phyloP scores from a whole-genome alignment of 2,797 vertebrate species.

The Rhinatrema bivittatum region DNA sequence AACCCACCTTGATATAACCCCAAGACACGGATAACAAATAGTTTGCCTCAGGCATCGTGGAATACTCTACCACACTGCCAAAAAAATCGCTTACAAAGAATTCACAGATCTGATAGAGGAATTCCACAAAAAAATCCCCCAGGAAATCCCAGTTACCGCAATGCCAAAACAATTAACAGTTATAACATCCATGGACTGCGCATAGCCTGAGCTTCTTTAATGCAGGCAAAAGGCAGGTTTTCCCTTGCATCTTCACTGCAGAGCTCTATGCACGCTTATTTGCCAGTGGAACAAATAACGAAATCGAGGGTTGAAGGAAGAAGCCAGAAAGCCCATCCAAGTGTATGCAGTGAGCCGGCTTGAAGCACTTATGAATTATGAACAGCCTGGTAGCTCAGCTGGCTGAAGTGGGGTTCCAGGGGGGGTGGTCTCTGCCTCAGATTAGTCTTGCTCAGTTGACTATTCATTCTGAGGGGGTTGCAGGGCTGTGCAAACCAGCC shows the following conservation, averaged over 20 bases:
- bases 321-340: constrained; percentile 25
- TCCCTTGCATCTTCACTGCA: constrained; percentile 50
- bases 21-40: constrained; percentile 92
- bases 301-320: constrained; percentile 29
- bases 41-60: constrained; percentile 94
- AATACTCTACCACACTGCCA: constrained; percentile 58
- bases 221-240: constrained; percentile 33
- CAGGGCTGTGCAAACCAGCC: constrained; percentile 49
- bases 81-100: constrained; percentile 50
- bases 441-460: constrained; percentile 53
- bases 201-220: constrained; percentile 24
- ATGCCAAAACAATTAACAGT: constrained; percentile 11
- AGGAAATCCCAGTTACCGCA: constrained; percentile 22
- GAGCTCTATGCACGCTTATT: constrained; percentile 21
- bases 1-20: constrained; percentile 97
- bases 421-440: constrained; percentile 65
- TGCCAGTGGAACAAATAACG: constrained; percentile 27
- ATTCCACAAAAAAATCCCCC: constrained; percentile 17
- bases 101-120: constrained; percentile 17
- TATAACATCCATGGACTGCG: constrained; percentile 16
- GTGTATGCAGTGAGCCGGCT: constrained; percentile 36
- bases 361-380: constrained; percentile 62
- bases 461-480: constrained; percentile 36
- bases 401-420: constrained; percentile 69
- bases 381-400: constrained; percentile 54